These are phyloP conservation scores for Palythoa heliodiscus DNA, from an alignment of 92 coral and sea anemone species.

Conservation along the genomic window DNA sequence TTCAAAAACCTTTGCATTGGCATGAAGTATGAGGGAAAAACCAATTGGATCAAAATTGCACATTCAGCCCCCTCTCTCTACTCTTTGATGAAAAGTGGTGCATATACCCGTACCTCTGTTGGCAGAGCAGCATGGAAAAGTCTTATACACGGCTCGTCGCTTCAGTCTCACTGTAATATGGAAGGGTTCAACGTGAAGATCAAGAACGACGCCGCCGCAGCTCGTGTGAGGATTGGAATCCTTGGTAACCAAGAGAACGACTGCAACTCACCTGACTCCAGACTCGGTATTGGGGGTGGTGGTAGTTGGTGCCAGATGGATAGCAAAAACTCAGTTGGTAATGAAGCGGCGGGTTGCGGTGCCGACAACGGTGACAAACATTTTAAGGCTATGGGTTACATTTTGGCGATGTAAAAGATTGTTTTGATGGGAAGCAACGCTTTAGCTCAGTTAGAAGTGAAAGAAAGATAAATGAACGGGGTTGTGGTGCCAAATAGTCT, in stretches of 20 bases:
- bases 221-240: constrained; percentile 54
- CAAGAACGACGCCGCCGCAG: too few relatives aligned
- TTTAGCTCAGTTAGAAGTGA: too few relatives aligned
- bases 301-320: constrained; percentile 46
- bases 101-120: not conserved
- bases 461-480: too few relatives aligned
- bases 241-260: constrained; percentile 56
- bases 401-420: constrained; percentile 1
- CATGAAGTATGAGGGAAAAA: constrained; percentile 26
- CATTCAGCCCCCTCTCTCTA: constrained; percentile 46
- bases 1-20: constrained; percentile 52
- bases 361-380: constrained; percentile 8
- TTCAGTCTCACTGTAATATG: constrained; percentile 47
- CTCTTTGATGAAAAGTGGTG: constrained; percentile 26
- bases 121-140: constrained; percentile 46
- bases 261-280: constrained; percentile 52
- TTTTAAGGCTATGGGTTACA: not conserved
- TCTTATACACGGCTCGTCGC: constrained; percentile 48
- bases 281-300: constrained; percentile 57
- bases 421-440: too few relatives aligned
- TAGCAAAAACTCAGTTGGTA: constrained; percentile 44
- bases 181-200: constrained; percentile 49
- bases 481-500: too few relatives aligned
- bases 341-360: constrained; percentile 55
- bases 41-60: constrained; percentile 40